These are phyloP conservation scores for Notarius quadriscutis DNA, from an alignment of 2,113 vertebrate species.

Conservation along the genomic window DNA sequence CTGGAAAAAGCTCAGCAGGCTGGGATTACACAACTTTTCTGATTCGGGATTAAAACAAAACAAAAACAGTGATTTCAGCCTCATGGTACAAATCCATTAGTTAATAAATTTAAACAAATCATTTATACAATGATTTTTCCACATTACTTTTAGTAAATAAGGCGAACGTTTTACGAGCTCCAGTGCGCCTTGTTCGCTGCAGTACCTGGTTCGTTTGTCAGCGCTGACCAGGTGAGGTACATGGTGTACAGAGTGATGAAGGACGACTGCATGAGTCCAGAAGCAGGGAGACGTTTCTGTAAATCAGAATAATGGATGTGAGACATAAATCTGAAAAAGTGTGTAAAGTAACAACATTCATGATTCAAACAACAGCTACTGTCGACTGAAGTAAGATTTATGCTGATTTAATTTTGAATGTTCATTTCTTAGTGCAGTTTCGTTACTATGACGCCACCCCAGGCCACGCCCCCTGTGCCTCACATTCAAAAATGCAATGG, in stretches of 20 bases:
- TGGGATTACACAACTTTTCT: constrained; percentile 88
- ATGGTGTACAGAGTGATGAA: constrained; percentile 90
- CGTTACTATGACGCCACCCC: neutral
- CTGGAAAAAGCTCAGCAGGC: constrained; percentile 82
- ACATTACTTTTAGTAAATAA: neutral
- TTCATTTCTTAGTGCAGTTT: neutral
- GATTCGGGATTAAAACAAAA: neutral
- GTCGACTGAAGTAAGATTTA: neutral
- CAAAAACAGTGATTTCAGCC: neutral
- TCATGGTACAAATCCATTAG: neutral
- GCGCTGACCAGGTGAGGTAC: constrained; percentile 95
- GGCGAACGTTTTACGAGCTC: neutral
- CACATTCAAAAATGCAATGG: neutral
- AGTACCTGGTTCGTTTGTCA: constrained; percentile 90
- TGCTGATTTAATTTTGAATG: neutral
- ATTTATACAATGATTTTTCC: neutral
- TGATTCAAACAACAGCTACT: neutral
- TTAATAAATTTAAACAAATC: neutral
- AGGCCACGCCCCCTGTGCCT: neutral
- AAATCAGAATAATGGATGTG: neutral
- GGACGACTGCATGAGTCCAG: constrained; percentile 93
- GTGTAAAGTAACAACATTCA: neutral
- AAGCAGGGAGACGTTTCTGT: constrained; percentile 83
- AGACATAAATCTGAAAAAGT: neutral
- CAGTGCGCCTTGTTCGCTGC: neutral